A percentile compares a stretch with the other conserved stretches of the same genome.
phyloP scores from a whole-genome alignment of 1,140 invertebrate genomes.

The Panulirus ornatus region DNA sequence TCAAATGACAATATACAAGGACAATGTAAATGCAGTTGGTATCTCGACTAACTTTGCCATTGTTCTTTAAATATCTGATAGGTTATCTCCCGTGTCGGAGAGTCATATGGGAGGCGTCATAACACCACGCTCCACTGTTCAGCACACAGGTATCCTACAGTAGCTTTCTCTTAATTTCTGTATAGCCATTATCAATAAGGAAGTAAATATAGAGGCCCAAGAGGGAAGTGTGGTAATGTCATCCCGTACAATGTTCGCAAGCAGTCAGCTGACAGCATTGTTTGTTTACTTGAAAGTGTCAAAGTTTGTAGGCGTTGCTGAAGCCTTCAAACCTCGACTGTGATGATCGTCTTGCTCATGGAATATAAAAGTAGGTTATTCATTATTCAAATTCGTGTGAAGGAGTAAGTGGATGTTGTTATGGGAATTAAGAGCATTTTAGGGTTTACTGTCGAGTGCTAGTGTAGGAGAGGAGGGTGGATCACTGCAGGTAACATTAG shows the following conservation, averaged over 20 bases:
- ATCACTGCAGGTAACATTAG: no score
- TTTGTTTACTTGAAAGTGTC: slow-evolving; percentile 4
- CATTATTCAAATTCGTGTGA: no score
- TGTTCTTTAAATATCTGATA: not conserved
- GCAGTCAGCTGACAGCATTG: slow-evolving; percentile 6
- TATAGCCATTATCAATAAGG: no score
- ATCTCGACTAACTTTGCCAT: not conserved
- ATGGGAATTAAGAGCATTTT: no score
- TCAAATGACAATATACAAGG: no score
- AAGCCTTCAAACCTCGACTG: not conserved
- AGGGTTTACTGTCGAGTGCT: no score
- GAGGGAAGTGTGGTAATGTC: not conserved
- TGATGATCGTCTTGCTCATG: not conserved
- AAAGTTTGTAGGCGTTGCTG: not conserved
- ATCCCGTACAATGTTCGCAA: slow-evolving; percentile 16
- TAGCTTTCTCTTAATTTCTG: no score
- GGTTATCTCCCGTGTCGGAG: not conserved
- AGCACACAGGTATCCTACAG: slow-evolving; percentile 8
- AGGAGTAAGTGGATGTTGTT: no score
- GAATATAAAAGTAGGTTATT: not conserved
- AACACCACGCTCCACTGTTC: not conserved
- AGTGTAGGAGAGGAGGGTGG: no score
- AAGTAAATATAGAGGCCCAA: no score
- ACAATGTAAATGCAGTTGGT: no score
- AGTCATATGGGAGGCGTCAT: slow-evolving; percentile 21